Conservation (phyloP, 2,888 invertebrate species). For the Villa cingulata region DNA sequence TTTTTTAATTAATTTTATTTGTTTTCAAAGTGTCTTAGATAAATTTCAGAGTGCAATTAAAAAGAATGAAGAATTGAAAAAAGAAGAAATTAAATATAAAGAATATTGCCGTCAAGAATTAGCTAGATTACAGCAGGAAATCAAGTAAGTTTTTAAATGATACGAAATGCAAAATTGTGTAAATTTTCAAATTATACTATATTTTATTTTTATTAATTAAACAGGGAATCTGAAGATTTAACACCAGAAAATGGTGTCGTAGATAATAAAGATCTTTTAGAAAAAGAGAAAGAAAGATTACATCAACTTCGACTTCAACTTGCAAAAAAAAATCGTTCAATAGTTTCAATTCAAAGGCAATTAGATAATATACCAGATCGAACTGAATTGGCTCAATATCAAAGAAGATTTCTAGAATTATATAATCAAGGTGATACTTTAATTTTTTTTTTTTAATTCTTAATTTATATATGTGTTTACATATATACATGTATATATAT, state of each 20-base stretch:
- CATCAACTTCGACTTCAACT: conserved; percentile 50
- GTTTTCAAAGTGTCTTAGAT: conserved; percentile 25
- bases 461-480: not conserved
- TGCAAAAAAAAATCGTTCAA: conserved; percentile 65
- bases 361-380: conserved; percentile 88
- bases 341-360: conserved; percentile 68
- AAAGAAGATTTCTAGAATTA: conserved; percentile 86
- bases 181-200: not conserved
- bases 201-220: not conserved
- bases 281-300: conserved; percentile 49
- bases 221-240: conserved; percentile 36
- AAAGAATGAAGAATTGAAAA: conserved; percentile 56
- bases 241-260: conserved; percentile 36
- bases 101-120: conserved; percentile 58
- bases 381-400: conserved; percentile 89
- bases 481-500: not conserved
- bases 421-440: conserved; percentile 68
- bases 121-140: conserved; percentile 33
- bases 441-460: not conserved
- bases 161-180: conserved; percentile 12
- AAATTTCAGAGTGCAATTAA: conserved; percentile 48
- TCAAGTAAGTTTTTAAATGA: too few species aligned
- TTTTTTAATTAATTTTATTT: not conserved
- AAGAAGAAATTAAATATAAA: conserved; percentile 58
- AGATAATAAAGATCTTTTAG: conserved; percentile 44